Evolutionary conservation across 1,140 invertebrate genomes (phyloP), one percentile per base, ranked within the genome.

Genomic region (Lamellibrachia luymesi): DNA sequence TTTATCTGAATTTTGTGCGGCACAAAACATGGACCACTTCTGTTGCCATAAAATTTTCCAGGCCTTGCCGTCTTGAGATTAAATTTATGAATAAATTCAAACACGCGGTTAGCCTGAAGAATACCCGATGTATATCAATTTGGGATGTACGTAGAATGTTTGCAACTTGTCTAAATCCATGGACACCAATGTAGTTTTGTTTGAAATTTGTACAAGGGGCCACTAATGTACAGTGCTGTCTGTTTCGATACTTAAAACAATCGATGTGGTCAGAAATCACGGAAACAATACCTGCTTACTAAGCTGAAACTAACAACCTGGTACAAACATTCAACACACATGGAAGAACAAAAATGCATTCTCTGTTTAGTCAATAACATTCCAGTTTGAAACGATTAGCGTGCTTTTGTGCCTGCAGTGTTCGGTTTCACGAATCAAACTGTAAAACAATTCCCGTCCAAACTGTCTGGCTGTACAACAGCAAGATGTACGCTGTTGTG

Each of bases 261-360:
- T 22, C 25, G 13, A 22, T 22, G 2, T 22, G 17, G 64, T 80
- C 64, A 2, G 64, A 80, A 80, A 80, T 22, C 13, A 17, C 64
- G 13, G 64, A 17, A 80, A 80, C 0, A 80, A 22, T 80, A 80
- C 64, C 64, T 80, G 64, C 0, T 80, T 22, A 80, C 13, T 80
- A 80, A 6, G 13, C 52, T 22, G 25, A 80, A 80, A 80, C 64
- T 80, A 80, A 80, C 64, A 80, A 38, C 38, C 38, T 22, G 17
- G 13, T 80, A 80, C 13, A 17, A 17, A 22, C 64, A 22, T 80
- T 80, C 64, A 80, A 80, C 64, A 80, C 64, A 22, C 64, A 80
- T 22, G 64, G 64, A 80, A 80, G 64, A 80, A 80, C 64, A 80
- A 80, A 80, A 80, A 80, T 80, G 64, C 64, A 80, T 80, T 80